A percentile compares a stretch with the other conserved stretches of the same genome.
These are phyloP conservation scores for Formica exsecta DNA, from an alignment of 1,140 invertebrate genomes.

Conservation along the genomic window DNA sequence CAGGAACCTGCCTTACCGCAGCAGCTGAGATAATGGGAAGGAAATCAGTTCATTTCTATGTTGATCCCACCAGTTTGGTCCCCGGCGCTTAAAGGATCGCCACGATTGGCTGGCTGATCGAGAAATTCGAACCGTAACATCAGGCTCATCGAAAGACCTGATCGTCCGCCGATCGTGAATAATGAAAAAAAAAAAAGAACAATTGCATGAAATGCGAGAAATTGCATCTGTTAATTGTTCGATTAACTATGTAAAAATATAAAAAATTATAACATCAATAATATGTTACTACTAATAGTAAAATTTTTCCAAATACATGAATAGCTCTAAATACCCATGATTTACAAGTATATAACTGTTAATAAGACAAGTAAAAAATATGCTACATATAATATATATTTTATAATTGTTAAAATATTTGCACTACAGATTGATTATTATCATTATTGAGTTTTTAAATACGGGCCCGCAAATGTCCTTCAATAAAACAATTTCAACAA, in stretches of 20 bases:
- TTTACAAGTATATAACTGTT: neutral
- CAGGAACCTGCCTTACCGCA: slow-evolving; percentile 62
- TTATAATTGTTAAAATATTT: neutral
- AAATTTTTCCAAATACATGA: neutral
- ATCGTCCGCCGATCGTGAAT: slow-evolving; percentile 28
- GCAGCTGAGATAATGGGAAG: slow-evolving; percentile 85
- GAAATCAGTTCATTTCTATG: slow-evolving; percentile 87
- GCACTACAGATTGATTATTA: neutral
- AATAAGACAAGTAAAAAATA: neutral
- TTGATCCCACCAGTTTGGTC: slow-evolving; percentile 82
- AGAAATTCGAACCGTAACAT: slow-evolving; percentile 83
- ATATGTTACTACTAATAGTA: neutral
- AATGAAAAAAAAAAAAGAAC: neutral
- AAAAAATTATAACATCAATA: neutral
- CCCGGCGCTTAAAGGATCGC: slow-evolving; percentile 69
- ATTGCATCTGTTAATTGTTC: neutral
- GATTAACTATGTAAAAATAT: no score
- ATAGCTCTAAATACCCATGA: neutral
- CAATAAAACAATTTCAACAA: slow-evolving; percentile 19
- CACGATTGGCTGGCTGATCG: slow-evolving; percentile 81
- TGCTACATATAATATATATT: slow-evolving; percentile 17
- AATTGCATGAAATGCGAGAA: slow-evolving; percentile 25
- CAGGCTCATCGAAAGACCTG: slow-evolving; percentile 72
- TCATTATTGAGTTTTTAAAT: slow-evolving; percentile 16
- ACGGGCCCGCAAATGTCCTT: neutral